Evolutionary conservation across 2,888 invertebrate species (phyloP), one percentile per base, ranked within the genome.

Genomic region (Anagyrus pseudococci): DNA sequence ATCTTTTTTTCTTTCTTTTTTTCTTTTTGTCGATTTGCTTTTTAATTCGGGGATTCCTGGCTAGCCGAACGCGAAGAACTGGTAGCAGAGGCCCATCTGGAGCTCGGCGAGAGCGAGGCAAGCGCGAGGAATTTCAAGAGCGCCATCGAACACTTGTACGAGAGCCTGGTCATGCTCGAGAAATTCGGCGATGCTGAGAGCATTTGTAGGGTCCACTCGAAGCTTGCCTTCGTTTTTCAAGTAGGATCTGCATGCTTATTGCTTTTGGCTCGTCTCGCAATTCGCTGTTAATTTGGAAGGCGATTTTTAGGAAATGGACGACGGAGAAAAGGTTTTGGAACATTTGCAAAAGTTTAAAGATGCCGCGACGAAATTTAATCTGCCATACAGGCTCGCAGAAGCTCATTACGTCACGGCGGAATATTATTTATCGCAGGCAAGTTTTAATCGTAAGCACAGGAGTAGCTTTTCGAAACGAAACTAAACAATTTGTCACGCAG

Each of bases 381-480:
- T 76, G 4, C 41, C 58, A 2, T 50, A 67, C 2, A 74, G 73
- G 54, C 67, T 75, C 2, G 78, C 77, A 2, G 69, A 76, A 20
- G 76, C 74, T 17, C 71, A 77, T 56, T 75, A 69, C 26, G 69
- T 70, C 13, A 73, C 67, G 2, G 78, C 77, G 19, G 72, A 78
- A 49, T 69, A 74, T 64, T 69, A 73, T 26, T 61, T 77, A 22
- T 69, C 58, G 33, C 68, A 62, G 61, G 77, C 77, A 66, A 25
- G 29, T 15, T 7, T 44, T 48, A 33, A n/a, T n/a, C n/a, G n/a
- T n/a, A n/a, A n/a, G n/a, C n/a, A 44, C 15, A 46, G 6, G 15
- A 6, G 20, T 6, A 23, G 2, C 2, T 47, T 8, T 47, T 47
- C 10, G n/a, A n/a, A n/a, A n/a, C n/a, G n/a, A n/a, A n/a, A n/a